phyloP scores from a whole-genome alignment of 2,113 vertebrate genomes.

The Tupaia chinensis region DNA sequence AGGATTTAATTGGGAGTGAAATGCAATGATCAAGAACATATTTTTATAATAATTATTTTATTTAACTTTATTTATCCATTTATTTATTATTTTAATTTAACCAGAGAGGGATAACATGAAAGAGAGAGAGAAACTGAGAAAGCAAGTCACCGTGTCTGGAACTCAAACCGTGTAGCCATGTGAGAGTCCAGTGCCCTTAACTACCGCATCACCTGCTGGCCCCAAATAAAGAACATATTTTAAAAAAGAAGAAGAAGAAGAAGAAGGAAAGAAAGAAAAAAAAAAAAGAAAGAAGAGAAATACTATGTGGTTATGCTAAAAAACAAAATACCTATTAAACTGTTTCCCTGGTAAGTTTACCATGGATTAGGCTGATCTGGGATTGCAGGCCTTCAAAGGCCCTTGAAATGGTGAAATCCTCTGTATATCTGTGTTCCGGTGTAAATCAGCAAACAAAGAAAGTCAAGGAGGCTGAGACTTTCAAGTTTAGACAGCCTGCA shows the following conservation, averaged over 20 bases:
- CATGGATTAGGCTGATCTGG: not conserved
- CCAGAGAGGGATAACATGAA: no score
- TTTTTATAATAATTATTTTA: no score
- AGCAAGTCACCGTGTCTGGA: no score
- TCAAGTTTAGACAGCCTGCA: slow-evolving; percentile 67
- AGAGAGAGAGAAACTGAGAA: no score
- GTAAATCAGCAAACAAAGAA: slow-evolving; percentile 50
- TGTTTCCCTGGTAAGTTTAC: not conserved
- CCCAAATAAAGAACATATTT: no score
- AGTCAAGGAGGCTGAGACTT: slow-evolving; percentile 56
- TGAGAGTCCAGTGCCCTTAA: no score
- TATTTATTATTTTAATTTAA: no score
- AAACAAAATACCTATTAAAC: slow-evolving; percentile 22
- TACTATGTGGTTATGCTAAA: not conserved
- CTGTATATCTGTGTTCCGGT: not conserved
- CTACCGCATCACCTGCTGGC: no score
- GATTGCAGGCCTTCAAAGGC: not conserved
- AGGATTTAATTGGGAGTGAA: slow-evolving; percentile 5
- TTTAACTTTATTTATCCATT: no score
- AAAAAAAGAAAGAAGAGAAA: not conserved
- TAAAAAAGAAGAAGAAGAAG: no score
- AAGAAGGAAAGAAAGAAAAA: no score
- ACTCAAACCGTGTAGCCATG: no score
- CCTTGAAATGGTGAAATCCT: slow-evolving; percentile 47
- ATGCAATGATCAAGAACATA: not conserved